Evolutionary conservation across 2,888 invertebrate genomes (phyloP).

Genomic region (Halictus quadricinctus): DNA sequence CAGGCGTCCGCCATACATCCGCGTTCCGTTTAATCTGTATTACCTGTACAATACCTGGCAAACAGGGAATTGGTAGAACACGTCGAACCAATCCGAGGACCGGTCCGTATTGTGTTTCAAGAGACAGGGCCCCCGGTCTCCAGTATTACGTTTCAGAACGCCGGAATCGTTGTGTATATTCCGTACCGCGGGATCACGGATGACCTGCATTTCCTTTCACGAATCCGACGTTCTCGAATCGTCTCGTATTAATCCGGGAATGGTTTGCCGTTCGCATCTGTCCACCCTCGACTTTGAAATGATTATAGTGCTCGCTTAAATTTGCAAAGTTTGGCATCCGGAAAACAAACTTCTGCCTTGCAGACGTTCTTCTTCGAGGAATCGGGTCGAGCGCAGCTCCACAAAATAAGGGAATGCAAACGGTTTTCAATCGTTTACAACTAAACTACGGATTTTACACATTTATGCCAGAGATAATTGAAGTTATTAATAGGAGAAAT

Average conservation of each 20-base stretch:
- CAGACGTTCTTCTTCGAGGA: neutral
- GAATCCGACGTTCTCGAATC: neutral
- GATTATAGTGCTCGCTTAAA: neutral
- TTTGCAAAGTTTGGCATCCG: neutral
- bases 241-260: constrained; percentile 7
- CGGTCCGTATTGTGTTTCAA: neutral
- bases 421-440: too few relatives aligned
- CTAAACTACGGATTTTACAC: too few relatives aligned
- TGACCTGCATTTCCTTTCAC: neutral
- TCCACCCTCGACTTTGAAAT: neutral
- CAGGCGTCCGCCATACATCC: neutral
- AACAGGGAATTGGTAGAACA: neutral
- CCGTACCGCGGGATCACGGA: neutral
- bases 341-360: neutral
- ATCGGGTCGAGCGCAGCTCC: neutral
- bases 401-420: neutral
- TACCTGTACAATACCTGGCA: neutral
- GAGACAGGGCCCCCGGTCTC: neutral
- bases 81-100: neutral
- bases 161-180: neutral
- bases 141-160: neutral
- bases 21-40: neutral
- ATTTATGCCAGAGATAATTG: too few relatives aligned
- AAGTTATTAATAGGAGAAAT: too few relatives aligned
- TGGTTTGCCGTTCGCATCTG: neutral